Evolutionary conservation across 2,113 vertebrate genomes (phyloP).

Genomic region (Calyptomena viridis): DNA sequence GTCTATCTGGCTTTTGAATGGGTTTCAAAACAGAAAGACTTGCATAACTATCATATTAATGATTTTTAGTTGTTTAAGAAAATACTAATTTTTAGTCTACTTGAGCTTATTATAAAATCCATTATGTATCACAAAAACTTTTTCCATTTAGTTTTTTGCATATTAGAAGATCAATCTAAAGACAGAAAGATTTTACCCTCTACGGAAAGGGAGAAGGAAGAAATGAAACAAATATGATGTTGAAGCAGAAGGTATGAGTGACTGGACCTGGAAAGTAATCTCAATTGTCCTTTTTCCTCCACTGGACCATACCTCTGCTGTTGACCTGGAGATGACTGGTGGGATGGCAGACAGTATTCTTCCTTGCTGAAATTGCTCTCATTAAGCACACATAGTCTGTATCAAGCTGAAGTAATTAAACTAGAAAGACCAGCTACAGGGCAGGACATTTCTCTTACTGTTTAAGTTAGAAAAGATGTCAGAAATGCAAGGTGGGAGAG

Average conservation of each 20-base stretch:
- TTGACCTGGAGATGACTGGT: not conserved
- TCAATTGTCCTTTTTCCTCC: not conserved
- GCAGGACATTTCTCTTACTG: not conserved
- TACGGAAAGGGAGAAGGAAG: not conserved
- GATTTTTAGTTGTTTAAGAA: not conserved
- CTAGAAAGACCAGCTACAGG: not conserved
- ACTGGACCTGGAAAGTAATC: not conserved
- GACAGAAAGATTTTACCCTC: not conserved
- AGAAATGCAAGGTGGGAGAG: not conserved
- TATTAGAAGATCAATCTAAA: not conserved
- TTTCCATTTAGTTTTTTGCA: not conserved
- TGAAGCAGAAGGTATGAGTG: not conserved
- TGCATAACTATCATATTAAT: not conserved
- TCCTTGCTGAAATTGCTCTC: not conserved
- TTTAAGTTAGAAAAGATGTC: not conserved
- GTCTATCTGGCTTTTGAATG: not conserved
- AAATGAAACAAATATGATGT: not conserved
- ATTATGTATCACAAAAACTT: not conserved
- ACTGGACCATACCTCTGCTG: not conserved
- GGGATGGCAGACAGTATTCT: not conserved
- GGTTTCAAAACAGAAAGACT: not conserved
- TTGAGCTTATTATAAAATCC: not conserved
- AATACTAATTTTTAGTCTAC: not conserved
- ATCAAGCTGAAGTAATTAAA: constrained; percentile 24
- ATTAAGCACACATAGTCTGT: not conserved